Evolutionary conservation across 2,888 invertebrate genomes (phyloP).

Genomic region (Drosophila hamatofila): DNA sequence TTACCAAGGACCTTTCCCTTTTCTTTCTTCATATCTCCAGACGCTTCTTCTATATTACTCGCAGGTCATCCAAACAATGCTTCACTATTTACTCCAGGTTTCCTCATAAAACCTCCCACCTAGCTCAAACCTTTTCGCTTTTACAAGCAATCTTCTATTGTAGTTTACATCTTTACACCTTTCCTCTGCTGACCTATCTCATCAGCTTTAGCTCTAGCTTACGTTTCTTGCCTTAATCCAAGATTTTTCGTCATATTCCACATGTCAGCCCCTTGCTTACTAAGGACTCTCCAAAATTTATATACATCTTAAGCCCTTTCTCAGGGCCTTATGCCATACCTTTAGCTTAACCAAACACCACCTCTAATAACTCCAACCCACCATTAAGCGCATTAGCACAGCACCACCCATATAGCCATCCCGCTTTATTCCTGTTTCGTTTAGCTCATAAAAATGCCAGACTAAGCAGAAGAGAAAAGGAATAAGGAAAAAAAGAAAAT

Average conservation of each 20-base stretch:
- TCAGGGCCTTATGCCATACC: neutral
- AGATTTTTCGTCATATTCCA: neutral
- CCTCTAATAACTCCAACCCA: neutral
- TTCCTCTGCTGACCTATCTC: neutral
- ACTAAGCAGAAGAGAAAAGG: conserved; percentile 7
- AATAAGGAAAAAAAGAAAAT: conserved; percentile 9
- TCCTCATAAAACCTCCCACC: neutral
- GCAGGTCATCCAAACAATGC: too few relatives aligned
- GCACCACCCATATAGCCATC: conserved; percentile 10
- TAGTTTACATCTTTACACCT: neutral
- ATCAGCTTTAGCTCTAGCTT: neutral
- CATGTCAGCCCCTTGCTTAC: neutral
- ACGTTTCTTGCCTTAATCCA: neutral
- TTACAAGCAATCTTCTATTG: neutral
- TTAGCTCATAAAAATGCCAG: conserved; percentile 64
- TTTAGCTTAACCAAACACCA: neutral
- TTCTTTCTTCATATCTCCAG: neutral
- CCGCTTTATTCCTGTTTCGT: conserved; percentile 23
- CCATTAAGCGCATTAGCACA: conserved; percentile 32
- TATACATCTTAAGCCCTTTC: neutral
- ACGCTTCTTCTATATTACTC: too few relatives aligned
- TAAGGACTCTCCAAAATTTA: neutral
- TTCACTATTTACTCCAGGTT: neutral
- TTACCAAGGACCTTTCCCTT: neutral
- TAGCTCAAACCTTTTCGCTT: neutral